These are phyloP conservation scores for Sus scrofa DNA, from an alignment of 2,113 vertebrate species.

Conservation along the genomic window DNA sequence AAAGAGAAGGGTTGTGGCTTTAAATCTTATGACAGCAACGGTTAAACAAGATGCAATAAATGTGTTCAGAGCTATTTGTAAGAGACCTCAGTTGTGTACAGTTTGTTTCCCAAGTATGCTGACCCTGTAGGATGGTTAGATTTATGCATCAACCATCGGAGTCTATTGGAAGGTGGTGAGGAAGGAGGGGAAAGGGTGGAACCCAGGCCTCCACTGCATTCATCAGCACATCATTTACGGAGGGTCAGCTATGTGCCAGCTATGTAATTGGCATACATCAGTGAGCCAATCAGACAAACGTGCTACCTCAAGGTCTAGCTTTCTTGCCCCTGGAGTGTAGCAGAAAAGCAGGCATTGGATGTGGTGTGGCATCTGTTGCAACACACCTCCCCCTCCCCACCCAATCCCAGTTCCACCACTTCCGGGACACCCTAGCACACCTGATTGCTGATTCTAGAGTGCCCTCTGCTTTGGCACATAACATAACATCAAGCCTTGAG, in stretches of 20 bases:
- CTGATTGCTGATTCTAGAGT: neutral
- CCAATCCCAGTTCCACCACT: neutral
- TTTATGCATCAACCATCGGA: neutral
- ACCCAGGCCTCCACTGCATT: neutral
- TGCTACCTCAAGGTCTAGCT: neutral
- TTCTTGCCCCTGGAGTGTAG: neutral
- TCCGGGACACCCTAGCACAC: neutral
- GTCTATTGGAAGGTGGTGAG: neutral
- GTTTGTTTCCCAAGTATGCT: neutral
- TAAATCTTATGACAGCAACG: neutral
- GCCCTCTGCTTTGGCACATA: neutral
- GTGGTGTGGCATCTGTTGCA: neutral
- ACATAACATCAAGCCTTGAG: neutral
- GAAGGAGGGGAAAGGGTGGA: no score
- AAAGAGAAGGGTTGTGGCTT: slow-evolving; percentile 8
- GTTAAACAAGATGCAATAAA: neutral
- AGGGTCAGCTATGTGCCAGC: neutral
- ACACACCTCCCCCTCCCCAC: neutral
- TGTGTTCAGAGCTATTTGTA: neutral
- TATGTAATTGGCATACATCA: neutral
- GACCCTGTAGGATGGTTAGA: neutral
- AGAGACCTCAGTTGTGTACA: neutral
- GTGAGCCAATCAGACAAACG: neutral
- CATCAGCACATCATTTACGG: neutral
- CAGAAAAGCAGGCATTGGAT: neutral